These are phyloP conservation scores for Byasa hedistus DNA, from an alignment of 2,888 invertebrate species.

Conservation along the genomic window DNA sequence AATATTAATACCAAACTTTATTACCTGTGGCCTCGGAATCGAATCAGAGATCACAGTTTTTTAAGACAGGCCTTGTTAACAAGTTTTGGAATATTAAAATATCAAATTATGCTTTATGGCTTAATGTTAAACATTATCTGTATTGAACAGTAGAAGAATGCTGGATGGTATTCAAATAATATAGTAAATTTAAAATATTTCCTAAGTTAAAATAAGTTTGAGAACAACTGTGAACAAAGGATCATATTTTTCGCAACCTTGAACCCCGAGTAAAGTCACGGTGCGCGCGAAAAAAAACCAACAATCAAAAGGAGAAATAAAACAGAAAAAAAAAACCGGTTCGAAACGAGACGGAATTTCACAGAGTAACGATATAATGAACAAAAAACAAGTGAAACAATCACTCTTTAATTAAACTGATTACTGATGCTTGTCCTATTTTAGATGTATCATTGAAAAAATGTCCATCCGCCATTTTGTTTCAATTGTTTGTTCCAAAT, in stretches of 20 bases:
- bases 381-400: slow-evolving; percentile 16
- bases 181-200: too few species aligned
- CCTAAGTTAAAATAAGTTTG: not conserved
- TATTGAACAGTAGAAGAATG: too few species aligned
- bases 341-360: slow-evolving; percentile 23
- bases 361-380: slow-evolving; percentile 11
- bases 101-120: too few species aligned
- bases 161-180: too few species aligned
- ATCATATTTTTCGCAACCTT: slow-evolving; percentile 32
- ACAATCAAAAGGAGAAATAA: slow-evolving; percentile 32
- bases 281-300: slow-evolving; percentile 32
- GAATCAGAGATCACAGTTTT: too few species aligned
- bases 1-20: too few species aligned
- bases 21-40: too few species aligned
- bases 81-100: too few species aligned
- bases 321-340: slow-evolving; percentile 31
- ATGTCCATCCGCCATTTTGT: not conserved
- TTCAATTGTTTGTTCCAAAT: not conserved
- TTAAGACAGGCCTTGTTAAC: too few species aligned
- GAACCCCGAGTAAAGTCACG: slow-evolving; percentile 39
- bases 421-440: slow-evolving; percentile 14
- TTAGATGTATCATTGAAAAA: slow-evolving; percentile 2
- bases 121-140: too few species aligned
- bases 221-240: not conserved
- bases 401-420: slow-evolving; percentile 12